Evolutionary conservation across 1,140 invertebrate genomes (phyloP), one percentile per base, ranked within the genome.

Genomic region (Drosophila yakuba): DNA sequence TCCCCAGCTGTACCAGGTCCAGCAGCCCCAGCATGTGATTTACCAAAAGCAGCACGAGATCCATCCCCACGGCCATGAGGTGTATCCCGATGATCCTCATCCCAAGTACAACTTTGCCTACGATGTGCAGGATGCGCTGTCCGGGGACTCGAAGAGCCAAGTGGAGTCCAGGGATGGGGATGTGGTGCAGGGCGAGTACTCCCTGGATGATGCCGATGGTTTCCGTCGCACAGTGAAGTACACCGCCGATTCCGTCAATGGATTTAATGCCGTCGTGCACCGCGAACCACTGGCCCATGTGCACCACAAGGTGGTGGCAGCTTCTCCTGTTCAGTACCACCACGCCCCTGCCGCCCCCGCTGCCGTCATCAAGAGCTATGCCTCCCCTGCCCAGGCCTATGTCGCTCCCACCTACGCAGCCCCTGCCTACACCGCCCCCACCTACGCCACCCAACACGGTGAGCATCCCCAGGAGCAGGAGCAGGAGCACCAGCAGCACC

Each of bases 131-230:
- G 94, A 95, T 81, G 91, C 93, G 11, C 79, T 93, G 56, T 95
- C 93, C 54, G 94, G 95, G 2, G 94, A 95, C 75, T 93, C 93
- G 68, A 95, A 95, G 92, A 93, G 92, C 58, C 94, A 94, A 72
- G 91, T 93, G 63, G 94, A 95, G 92, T 93, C 91, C 51, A 92
- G 94, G 28, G 93, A 94, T n/a, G 94, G 94, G 14, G 94, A 95
- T 83, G 92, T 93, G 11, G 94, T 95, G 39, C 93, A 92, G 71
- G 92, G 82, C 35, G 80, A 85, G 83, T 84, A 90, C 80, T 81
- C 93, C 10, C 48, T 91, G 66, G 75, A 91, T 20, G 93, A 93
- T 76, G 90, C 91, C 52, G 91, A 91, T 72, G 93, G 93, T 23
- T 91, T 84, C 75, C 84, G 89, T 58, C 82, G 93, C 36, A 92